A percentile compares a stretch with the other conserved stretches of the same genome.
Evolutionary conservation across 2,113 vertebrate genomes (phyloP).

Genomic region (Mesitornis unicolor): DNA sequence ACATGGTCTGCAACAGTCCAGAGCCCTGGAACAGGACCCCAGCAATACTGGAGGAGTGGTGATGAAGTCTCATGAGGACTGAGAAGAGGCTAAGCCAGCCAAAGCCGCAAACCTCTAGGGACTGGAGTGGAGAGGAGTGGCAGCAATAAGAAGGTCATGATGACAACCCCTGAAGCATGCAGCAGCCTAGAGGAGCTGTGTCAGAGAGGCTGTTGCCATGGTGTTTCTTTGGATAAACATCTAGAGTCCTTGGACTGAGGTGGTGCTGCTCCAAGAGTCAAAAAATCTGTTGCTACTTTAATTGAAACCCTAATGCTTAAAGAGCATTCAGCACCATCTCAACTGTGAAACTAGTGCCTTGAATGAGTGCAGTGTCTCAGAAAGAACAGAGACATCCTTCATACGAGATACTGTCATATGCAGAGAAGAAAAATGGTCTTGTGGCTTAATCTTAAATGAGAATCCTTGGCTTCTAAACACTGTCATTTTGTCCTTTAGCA

Average conservation of each 20-base stretch:
- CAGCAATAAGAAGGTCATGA: not conserved
- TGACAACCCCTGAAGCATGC: not conserved
- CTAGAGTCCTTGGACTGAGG: not conserved
- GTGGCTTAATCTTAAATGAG: not conserved
- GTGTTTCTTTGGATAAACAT: conserved; percentile 8
- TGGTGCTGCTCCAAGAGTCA: not conserved
- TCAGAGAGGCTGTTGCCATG: conserved; percentile 3
- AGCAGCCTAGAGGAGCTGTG: not conserved
- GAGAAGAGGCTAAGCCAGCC: not conserved
- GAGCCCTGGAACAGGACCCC: not conserved
- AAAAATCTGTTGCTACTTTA: not conserved
- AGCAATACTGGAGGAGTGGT: not conserved
- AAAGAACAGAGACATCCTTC: not conserved
- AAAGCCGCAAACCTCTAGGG: not conserved
- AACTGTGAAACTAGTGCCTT: not conserved
- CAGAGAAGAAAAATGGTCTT: not conserved
- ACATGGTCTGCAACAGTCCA: not conserved
- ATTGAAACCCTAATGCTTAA: not conserved
- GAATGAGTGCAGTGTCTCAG: not conserved
- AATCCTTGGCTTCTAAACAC: not conserved
- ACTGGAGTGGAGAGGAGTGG: not conserved
- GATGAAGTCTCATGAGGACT: not conserved
- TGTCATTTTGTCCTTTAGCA: not conserved
- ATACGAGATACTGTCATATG: not conserved
- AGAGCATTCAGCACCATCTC: not conserved